Evolutionary conservation across 2,113 vertebrate species (phyloP).

Genomic region (Brachyhypopomus gauderio): DNA sequence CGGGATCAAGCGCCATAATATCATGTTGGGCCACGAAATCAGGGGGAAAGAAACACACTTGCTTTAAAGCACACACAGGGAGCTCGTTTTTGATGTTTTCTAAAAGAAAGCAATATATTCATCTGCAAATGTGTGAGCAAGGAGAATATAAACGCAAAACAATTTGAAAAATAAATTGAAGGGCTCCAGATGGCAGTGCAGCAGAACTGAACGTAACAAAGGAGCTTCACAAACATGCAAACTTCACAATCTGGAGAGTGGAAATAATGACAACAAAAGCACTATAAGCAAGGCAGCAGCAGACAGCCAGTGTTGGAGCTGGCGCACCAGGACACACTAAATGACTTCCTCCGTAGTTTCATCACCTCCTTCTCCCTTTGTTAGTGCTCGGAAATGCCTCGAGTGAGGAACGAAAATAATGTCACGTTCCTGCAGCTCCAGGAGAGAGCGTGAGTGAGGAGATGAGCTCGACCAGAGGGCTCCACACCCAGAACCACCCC

Average conservation of each 20-base stretch:
- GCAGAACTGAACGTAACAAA: constrained; percentile 20
- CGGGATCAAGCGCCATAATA: neutral
- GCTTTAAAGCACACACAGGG: neutral
- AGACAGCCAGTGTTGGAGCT: constrained; percentile 60
- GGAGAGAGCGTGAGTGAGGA: constrained; percentile 42
- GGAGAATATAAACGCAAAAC: neutral
- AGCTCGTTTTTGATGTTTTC: neutral
- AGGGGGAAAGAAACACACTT: neutral
- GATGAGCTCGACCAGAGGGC: constrained; percentile 70
- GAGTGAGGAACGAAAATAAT: constrained; percentile 79
- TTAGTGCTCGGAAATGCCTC: constrained; percentile 80
- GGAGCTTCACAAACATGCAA: constrained; percentile 27
- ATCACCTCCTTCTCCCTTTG: constrained; percentile 73
- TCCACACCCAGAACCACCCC: constrained; percentile 67
- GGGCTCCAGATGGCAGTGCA: neutral
- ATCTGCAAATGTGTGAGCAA: neutral
- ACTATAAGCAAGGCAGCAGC: constrained; percentile 54
- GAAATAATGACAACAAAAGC: constrained; percentile 6
- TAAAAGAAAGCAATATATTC: neutral
- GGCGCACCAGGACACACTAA: constrained; percentile 60
- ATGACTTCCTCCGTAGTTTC: constrained; percentile 74
- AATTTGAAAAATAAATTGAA: neutral
- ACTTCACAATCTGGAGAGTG: constrained; percentile 16
- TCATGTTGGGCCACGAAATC: neutral
- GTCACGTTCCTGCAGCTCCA: constrained; percentile 77